Evolutionary conservation across 2,113 vertebrate species (phyloP).

Genomic region (Hyperoodon ampullatus): DNA sequence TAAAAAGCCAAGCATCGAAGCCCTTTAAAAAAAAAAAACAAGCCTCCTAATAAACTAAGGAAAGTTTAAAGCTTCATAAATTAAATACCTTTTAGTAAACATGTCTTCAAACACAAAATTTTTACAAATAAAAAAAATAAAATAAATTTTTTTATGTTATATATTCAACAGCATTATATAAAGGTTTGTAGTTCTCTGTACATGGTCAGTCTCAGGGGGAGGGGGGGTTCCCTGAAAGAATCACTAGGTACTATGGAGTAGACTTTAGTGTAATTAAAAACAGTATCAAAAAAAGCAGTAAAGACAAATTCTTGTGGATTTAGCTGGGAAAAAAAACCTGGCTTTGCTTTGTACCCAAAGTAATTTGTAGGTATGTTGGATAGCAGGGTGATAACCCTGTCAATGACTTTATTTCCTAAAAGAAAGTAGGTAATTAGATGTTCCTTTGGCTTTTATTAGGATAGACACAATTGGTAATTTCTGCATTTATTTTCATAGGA

Average conservation of each 20-base stretch:
- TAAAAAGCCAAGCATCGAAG: no score
- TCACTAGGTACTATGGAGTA: background rate
- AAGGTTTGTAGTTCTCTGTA: background rate
- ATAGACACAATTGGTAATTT: slow-evolving; percentile 32
- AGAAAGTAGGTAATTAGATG: slow-evolving; percentile 45
- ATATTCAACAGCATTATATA: background rate
- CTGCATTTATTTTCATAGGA: slow-evolving; percentile 58
- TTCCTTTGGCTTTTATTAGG: slow-evolving; percentile 60
- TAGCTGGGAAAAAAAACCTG: accelerated
- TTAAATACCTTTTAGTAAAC: background rate
- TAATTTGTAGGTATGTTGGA: slow-evolving; percentile 24
- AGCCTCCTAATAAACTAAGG: background rate
- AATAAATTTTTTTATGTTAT: background rate
- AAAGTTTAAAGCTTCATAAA: slow-evolving; percentile 24
- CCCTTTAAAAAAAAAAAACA: background rate
- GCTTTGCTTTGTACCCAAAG: slow-evolving; percentile 25
- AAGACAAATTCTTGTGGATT: background rate
- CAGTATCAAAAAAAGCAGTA: background rate
- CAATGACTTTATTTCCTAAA: slow-evolving; percentile 61
- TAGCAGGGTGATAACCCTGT: slow-evolving; percentile 24
- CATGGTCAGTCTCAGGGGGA: background rate
- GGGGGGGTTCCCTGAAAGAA: background rate
- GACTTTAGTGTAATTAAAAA: background rate
- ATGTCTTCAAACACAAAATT: background rate
- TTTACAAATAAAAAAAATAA: slow-evolving; percentile 29